Evolutionary conservation across 2,888 invertebrate genomes (phyloP), one percentile per base, ranked within the genome.

Genomic region (Platypus cylindrus): DNA sequence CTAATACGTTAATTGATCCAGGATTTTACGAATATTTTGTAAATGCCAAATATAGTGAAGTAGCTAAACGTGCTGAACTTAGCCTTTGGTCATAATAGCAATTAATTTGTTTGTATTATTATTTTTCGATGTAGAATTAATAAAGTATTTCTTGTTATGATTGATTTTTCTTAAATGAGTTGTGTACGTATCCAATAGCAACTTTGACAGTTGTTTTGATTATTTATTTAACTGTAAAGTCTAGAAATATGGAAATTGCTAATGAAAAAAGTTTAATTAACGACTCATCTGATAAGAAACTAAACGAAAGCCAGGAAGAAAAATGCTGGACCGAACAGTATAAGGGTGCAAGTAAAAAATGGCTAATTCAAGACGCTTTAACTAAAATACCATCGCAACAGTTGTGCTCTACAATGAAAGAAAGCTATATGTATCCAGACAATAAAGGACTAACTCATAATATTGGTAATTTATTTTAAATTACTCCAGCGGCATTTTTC

Each of bases 1-100:
- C 71, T 32, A 77, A 80, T 47, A 65, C 67, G 2, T 68, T 78
- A 15, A 57, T 78, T 2, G 66, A 71, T 22, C 82, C 83, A 1
- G 62, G 59, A 31, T 67, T 71, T 56, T 65, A 69, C 30, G 87
- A 87, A 54, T 85, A 75, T 60, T 82, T 78, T 49, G 75, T 67
- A 1, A 85, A 86, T 56, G 48, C 69, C 7, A 60, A 66, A 30
- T 65, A 66, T 32, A 62, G 59, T 25, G 67, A 67, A 1, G 66
- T 65, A 54, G 63, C 56, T 41, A 64, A 67, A 47, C 67, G 77
- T 35, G 65, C 66, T 1, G 48, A 67, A 47, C 53, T 77, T 32
- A 66, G 67, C 43, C 54, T 71, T 43, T 63, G 66, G 56, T 65
- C 44, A 14, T 47, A 45, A n/a, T n/a, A n/a, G n/a, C n/a, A n/a